phyloP scores from a whole-genome alignment of 2,113 vertebrate species.

The Acrocephalus arundinaceus region DNA sequence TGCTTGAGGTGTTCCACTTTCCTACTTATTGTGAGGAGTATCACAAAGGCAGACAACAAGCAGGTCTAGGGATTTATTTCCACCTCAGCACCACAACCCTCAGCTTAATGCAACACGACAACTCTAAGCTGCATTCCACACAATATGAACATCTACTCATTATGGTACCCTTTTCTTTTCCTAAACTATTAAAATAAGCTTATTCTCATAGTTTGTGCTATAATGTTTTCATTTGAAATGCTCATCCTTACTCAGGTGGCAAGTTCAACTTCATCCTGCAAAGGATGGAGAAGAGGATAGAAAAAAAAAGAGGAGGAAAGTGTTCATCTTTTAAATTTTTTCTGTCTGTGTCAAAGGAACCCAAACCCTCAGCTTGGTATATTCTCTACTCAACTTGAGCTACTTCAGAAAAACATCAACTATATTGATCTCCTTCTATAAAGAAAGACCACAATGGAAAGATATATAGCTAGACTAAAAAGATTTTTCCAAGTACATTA shows the following conservation, averaged over 20 bases:
- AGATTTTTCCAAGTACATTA: background rate
- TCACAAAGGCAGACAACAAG: background rate
- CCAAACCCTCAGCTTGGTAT: background rate
- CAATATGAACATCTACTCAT: background rate
- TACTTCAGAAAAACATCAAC: background rate
- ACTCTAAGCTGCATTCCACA: background rate
- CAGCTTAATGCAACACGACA: background rate
- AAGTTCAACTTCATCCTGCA: background rate
- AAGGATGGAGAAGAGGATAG: background rate
- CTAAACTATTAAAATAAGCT: background rate
- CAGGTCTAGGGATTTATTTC: background rate
- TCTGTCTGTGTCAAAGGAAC: background rate
- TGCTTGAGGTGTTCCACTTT: background rate
- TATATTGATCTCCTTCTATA: background rate
- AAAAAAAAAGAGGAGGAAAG: background rate
- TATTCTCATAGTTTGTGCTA: background rate
- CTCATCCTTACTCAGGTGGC: background rate
- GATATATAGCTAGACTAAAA: background rate
- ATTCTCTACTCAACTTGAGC: background rate
- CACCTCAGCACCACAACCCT: background rate
- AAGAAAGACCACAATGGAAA: background rate
- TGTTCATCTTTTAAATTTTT: background rate
- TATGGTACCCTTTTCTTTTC: background rate
- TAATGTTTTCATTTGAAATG: background rate
- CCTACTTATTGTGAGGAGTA: background rate